phyloP scores from a whole-genome alignment of 1,140 invertebrate species.

The Dendrolimus punctatus region DNA sequence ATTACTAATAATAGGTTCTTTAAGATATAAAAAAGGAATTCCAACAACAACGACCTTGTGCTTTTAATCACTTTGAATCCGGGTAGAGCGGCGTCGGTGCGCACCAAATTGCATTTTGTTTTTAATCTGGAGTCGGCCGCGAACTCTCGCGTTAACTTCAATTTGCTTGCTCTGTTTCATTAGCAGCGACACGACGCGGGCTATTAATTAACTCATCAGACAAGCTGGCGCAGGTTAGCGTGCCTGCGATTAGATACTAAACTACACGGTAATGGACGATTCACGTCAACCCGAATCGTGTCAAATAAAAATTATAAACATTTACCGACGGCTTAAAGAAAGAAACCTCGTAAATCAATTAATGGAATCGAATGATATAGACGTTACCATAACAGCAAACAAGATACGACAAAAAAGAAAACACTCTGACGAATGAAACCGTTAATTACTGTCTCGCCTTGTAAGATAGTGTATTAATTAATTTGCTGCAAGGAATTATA shows the following conservation, averaged over 20 bases:
- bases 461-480: conserved; percentile 8
- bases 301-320: background rate
- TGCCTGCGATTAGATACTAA: conserved; percentile 45
- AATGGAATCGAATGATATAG: too few species aligned
- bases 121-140: conserved; percentile 44
- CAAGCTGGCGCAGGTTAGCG: conserved; percentile 42
- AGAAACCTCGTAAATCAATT: too few species aligned
- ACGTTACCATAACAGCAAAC: too few species aligned
- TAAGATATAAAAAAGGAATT: too few species aligned
- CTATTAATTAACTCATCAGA: conserved; percentile 70
- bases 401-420: too few species aligned
- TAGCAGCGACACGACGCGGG: conserved; percentile 53
- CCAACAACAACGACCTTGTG: conserved; percentile 4
- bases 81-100: conserved; percentile 11
- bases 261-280: conserved; percentile 52
- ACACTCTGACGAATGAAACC: background rate
- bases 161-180: conserved; percentile 64
- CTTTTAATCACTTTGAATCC: conserved; percentile 8
- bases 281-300: background rate
- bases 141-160: conserved; percentile 44
- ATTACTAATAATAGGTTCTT: too few species aligned
- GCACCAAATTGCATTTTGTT: conserved; percentile 51
- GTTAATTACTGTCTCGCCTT: background rate
- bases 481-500: conserved; percentile 9
- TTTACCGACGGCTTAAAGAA: background rate